Evolutionary conservation across 2,888 invertebrate species (phyloP), one percentile per base, ranked within the genome.

Genomic region (Erebia ligea): DNA sequence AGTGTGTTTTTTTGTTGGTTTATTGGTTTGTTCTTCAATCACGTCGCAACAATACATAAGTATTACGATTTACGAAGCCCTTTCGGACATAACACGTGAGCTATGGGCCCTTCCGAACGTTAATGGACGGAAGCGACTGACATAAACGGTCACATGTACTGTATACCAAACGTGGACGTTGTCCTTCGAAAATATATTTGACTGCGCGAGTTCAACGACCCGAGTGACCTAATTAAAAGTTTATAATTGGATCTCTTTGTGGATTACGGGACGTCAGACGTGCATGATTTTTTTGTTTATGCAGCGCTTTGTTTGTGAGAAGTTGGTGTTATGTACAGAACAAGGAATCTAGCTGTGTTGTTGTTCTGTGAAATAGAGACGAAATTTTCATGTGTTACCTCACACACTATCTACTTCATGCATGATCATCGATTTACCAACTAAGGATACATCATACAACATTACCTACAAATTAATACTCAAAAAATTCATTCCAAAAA

Each of bases 121-220:
- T 72, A 74, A 70, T 65, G 69, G 62, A 72, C 73, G 73, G 72
- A 74, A 70, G 69, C 68, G 59, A 61, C 64, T 45, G 57, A 69
- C 73, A 69, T 71, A 67, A 73, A 73, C 58, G 73, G 66, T 70
- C 68, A 65, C 70, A 66, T 68, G 70, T 56, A 63, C 64, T 68
- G 71, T 69, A 70, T 74, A 66, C 61, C 71, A 62, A 73, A 73
- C 64, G 71, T 68, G 67, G 54, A 67, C 64, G 71, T 68, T 63
- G 54, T 42, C 58, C 63, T 72, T 65, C 72, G 50, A 62, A 72
- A 72, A 70, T 74, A 71, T 61, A 59, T 68, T 68, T 56, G 48
- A 69, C 58, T 54, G 68, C 66, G 45, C 42, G 64, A 67, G 73
- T 67, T 74, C 69, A 72, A 66, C 66, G 57, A 72, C 71, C 72